A percentile compares a stretch with the other conserved stretches of the same genome.
These are phyloP conservation scores for Ashinkailepas kermadecensis DNA, from an alignment of 2,888 invertebrate species.

Conservation along the genomic window DNA sequence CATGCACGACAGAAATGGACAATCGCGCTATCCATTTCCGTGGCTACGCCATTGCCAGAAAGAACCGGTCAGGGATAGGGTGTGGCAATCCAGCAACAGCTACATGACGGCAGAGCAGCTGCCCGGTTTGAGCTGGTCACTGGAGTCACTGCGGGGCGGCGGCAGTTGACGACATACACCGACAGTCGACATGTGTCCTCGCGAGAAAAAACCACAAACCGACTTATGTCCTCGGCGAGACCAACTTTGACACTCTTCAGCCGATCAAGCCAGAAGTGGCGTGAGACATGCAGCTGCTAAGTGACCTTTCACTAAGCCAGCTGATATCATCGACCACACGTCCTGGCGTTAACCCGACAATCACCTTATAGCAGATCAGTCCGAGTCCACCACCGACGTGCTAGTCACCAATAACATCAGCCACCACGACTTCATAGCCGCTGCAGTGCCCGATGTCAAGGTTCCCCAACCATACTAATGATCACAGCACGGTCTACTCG, in stretches of 20 bases:
- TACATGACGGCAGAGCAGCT: not conserved
- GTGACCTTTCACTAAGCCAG: not conserved
- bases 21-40: not conserved
- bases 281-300: not conserved
- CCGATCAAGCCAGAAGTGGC: not conserved
- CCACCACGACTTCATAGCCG: not conserved
- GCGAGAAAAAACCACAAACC: not conserved
- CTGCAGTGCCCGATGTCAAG: not conserved
- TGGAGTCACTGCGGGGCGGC: not conserved
- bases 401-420: not conserved
- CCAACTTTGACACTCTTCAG: not conserved
- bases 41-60: not conserved
- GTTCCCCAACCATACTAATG: not conserved
- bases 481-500: not conserved
- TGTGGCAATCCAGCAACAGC: not conserved
- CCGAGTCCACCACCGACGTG: not conserved
- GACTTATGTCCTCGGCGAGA: not conserved
- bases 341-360: not conserved
- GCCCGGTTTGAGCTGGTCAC: not conserved
- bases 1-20: not conserved
- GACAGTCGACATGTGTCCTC: not conserved
- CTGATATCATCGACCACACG: not conserved
- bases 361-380: not conserved
- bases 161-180: not conserved
- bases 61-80: not conserved